Percentiles rank a stretch among this genome's conserved stretches.
Conservation (phyloP, 2,113 vertebrate genomes). For the Hiodon alosoides region DNA sequence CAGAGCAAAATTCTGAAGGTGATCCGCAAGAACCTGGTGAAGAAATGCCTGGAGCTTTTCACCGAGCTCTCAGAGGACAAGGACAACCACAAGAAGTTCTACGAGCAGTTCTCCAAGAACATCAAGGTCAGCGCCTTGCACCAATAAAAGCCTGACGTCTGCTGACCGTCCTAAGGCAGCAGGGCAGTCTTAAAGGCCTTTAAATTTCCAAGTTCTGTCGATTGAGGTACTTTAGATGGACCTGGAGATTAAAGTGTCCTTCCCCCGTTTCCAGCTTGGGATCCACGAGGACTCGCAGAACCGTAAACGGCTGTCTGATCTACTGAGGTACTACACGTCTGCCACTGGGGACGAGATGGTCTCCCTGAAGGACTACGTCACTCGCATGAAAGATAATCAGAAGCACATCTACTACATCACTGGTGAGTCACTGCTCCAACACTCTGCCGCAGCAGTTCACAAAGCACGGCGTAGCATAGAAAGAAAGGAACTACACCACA, state of each 20-base stretch:
- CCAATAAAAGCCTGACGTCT: too few relatives aligned
- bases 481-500: too few relatives aligned
- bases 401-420: conserved; percentile 97
- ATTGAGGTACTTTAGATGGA: too few relatives aligned
- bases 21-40: conserved; percentile 93
- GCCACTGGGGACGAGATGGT: conserved; percentile 92
- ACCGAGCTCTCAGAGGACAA: conserved; percentile 86
- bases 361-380: conserved; percentile 91
- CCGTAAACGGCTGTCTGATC: conserved; percentile 87
- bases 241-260: not conserved
- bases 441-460: too few relatives aligned
- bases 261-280: conserved; percentile 71
- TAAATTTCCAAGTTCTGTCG: too few relatives aligned
- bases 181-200: not conserved
- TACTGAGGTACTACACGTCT: conserved; percentile 87
- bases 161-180: too few relatives aligned
- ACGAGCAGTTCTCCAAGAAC: conserved; percentile 96
- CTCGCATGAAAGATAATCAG: conserved; percentile 95
- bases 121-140: conserved; percentile 72
- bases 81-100: conserved; percentile 94
- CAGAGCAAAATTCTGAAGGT: conserved; percentile 98
- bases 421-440: conserved; percentile 49
- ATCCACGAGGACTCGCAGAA: conserved; percentile 97
- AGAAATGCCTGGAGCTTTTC: conserved; percentile 94
- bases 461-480: too few relatives aligned